Conservation (phyloP, 1,140 invertebrate species). For the Acromyrmex heyeri region DNA sequence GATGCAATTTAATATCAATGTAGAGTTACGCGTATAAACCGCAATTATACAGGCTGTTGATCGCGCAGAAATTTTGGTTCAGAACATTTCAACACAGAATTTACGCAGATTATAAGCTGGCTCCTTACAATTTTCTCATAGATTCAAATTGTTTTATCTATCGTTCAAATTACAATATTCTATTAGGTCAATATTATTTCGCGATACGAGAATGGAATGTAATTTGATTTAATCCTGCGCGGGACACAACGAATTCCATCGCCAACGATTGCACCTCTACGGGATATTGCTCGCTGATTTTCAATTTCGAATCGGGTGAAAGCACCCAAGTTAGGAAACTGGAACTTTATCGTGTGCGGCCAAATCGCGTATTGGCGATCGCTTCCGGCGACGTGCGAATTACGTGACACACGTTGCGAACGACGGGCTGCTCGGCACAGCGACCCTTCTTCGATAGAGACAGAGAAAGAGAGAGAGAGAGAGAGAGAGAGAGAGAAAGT, state of each 20-base stretch:
- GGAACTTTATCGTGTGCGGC: background rate
- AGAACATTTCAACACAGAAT: background rate
- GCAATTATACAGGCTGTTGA: background rate
- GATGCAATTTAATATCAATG: slow-evolving; percentile 1
- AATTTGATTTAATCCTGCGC: background rate
- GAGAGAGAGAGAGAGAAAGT: background rate
- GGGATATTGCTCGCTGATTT: slow-evolving; percentile 12
- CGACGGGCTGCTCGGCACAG: background rate
- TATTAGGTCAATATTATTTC: slow-evolving; percentile 6
- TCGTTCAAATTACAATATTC: background rate
- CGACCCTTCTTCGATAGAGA: background rate
- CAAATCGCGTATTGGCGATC: slow-evolving; percentile 28
- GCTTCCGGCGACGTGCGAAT: slow-evolving; percentile 15
- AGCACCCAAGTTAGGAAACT: background rate
- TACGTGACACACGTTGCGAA: slow-evolving; percentile 33
- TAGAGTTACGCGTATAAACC: background rate
- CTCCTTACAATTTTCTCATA: background rate
- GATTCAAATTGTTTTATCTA: background rate
- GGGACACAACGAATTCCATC: slow-evolving; percentile 8
- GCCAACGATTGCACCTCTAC: background rate
- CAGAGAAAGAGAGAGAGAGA: background rate
- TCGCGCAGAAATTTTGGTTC: background rate
- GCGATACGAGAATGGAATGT: background rate
- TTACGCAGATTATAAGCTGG: background rate
- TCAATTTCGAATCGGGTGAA: background rate